phyloP scores from a whole-genome alignment of 2,113 vertebrate species.

The Nibea albiflora region DNA sequence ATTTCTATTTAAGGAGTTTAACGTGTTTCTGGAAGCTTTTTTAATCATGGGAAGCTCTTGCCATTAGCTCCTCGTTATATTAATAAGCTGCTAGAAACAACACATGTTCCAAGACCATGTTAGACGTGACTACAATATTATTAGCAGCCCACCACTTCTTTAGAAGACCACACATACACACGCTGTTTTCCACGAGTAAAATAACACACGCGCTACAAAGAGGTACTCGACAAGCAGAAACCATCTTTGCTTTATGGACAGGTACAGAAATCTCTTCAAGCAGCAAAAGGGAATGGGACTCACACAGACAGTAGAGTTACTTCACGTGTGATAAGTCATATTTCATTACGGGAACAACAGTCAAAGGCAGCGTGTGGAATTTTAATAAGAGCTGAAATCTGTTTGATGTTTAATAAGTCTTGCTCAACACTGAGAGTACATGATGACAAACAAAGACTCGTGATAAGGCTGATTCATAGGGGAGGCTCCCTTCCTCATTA shows the following conservation, averaged over 20 bases:
- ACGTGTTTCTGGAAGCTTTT: constrained; percentile 1
- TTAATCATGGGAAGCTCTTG: not conserved
- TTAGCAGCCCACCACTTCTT: not conserved
- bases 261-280: not conserved
- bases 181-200: not conserved
- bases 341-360: not conserved
- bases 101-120: not conserved
- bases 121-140: not conserved
- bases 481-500: not conserved
- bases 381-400: no score
- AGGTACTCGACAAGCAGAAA: not conserved
- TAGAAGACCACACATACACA: not conserved
- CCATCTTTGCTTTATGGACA: not conserved
- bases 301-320: not conserved
- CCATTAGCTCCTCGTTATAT: not conserved
- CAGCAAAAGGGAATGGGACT: no score
- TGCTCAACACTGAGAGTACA: not conserved
- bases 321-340: not conserved
- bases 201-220: not conserved
- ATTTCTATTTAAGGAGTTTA: not conserved
- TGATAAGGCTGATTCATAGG: not conserved
- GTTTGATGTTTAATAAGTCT: no score
- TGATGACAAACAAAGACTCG: not conserved
- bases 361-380: not conserved
- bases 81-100: constrained; percentile 2